phyloP scores from a whole-genome alignment of 2,113 vertebrate species.

The Amia ocellicauda region DNA sequence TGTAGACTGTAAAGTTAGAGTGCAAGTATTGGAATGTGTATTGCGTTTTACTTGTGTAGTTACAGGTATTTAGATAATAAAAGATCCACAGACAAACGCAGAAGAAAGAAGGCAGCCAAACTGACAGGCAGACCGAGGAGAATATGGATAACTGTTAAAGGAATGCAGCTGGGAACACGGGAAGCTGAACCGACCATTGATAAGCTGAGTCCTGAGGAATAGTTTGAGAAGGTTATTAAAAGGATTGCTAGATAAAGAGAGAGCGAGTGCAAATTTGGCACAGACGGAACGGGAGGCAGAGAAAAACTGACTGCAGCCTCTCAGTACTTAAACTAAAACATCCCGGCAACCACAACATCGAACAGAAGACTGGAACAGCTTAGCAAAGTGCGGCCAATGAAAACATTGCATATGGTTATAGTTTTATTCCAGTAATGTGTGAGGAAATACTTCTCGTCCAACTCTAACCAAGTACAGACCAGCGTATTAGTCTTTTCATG shows the following conservation, averaged over 20 bases:
- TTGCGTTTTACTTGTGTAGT: no score
- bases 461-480: conserved; percentile 30
- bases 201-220: conserved; percentile 15
- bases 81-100: not conserved
- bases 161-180: conserved; percentile 14
- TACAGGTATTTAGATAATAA: not conserved
- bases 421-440: conserved; percentile 15
- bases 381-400: conserved; percentile 24
- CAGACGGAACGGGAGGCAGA: conserved; percentile 23
- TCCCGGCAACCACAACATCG: conserved; percentile 11
- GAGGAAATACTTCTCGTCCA: conserved; percentile 32
- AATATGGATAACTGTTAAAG: conserved; percentile 34
- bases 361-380: not conserved
- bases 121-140: conserved; percentile 35
- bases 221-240: conserved; percentile 24
- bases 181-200: conserved; percentile 20
- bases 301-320: conserved; percentile 20
- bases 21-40: not conserved
- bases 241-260: conserved; percentile 34
- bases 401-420: conserved; percentile 33
- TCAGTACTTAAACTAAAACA: conserved; percentile 11
- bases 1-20: not conserved
- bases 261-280: conserved; percentile 25
- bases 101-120: conserved; percentile 1
- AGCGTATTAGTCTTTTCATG: conserved; percentile 26